Base-by-base conservation (phyloP, 2,797 vertebrate species). In the Bradypus variegatus region DNA sequence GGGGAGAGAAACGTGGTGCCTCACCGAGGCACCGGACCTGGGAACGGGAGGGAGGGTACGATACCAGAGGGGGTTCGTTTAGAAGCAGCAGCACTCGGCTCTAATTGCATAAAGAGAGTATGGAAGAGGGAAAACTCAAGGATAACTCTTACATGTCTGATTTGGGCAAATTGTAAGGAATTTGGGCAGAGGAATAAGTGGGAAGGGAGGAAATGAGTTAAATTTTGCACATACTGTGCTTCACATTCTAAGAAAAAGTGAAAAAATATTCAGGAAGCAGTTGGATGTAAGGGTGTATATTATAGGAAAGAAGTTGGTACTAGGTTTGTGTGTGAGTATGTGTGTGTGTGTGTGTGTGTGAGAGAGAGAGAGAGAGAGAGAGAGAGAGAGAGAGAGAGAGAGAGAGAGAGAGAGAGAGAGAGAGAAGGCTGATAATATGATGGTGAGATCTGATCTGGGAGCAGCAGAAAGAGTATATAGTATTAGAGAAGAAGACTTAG, bases 221-320 rank as follows among this genome's bases (percentile, higher is more conserved):
- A 86, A 62, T 48, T 85, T 88, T 45, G 23, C 62, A 86, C 41
- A 64, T 45, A 50, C 5, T 75, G 7, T 36, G 18, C 15, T 81
- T 77, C 78, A n/a, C 13, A 16, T 65, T 50, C 82, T 64, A 69
- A 88, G 23, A 91, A 12, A 93, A 93, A 75, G 38, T 67, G 23
- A 91, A 12, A 93, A 93, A 75, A 48, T 67, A 9, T 48, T 72
- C 23, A 75, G 29, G 21, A 75, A 23, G 36, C 19, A 88, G 69
- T 27, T 88, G 48, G 31, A 67, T 2, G 38, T 76, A 48, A 48
- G 33, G 5, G 7, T 29, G 31, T 69, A 15, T 80, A 25, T 69
- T 75, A 45, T 82, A 48, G 58, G 25, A 86, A 91, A 60, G 18
- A 53, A 55, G 9, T 29, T 65, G 33, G 36, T 64, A 18, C 29